phyloP scores from a whole-genome alignment of 2,888 invertebrate genomes.

The Drosophila gaucha region DNA sequence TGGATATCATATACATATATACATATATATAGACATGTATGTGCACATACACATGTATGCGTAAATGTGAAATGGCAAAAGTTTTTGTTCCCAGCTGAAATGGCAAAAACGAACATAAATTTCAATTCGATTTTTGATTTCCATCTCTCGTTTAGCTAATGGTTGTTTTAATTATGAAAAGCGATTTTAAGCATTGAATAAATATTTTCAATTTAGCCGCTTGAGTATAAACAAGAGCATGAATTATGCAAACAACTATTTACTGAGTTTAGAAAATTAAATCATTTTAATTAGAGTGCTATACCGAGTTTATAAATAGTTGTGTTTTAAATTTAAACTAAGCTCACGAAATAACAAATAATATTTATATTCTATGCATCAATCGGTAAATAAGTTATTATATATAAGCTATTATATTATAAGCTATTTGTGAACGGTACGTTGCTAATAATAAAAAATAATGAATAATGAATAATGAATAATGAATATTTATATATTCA shows the following conservation, averaged over 20 bases:
- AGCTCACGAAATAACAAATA: no score
- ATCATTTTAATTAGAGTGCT: neutral
- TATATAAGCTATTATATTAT: no score
- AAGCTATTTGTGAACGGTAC: no score
- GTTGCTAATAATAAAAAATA: no score
- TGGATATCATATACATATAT: neutral
- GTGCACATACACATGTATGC: neutral
- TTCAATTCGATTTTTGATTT: constrained; percentile 27
- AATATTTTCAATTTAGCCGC: constrained; percentile 7
- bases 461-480: neutral
- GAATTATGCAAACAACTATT: neutral
- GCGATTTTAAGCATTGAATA: neutral
- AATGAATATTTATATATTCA: neutral
- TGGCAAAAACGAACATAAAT: constrained; percentile 23
- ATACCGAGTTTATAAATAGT: neutral
- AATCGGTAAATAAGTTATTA: no score
- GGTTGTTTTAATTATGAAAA: constrained; percentile 1
- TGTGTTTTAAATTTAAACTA: neutral
- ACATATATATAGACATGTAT: neutral
- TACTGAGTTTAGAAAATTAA: neutral
- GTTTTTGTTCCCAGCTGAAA: constrained; percentile 33
- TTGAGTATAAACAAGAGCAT: constrained; percentile 5
- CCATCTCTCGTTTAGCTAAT: constrained; percentile 27
- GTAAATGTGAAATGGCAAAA: constrained; percentile 23
- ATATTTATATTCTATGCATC: no score